Evolutionary conservation across 1,140 invertebrate genomes (phyloP).

Genomic region (Phymorhynchus buccinoides): DNA sequence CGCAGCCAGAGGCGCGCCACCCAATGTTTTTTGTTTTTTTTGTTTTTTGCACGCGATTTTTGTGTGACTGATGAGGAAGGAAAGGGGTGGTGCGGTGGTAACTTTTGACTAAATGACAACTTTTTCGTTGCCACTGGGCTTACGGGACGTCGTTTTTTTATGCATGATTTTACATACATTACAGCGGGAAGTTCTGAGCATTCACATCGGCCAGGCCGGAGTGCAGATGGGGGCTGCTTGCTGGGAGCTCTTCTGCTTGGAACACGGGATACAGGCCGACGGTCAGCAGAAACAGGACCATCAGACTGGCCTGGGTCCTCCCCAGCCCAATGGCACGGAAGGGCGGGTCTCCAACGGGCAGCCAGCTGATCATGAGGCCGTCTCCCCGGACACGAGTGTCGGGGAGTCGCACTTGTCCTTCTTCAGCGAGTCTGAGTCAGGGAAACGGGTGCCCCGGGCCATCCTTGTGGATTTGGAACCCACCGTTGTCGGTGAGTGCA

Average conservation of each 20-base stretch:
- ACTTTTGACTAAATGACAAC: not conserved
- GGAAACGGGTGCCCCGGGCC: constrained; percentile 88
- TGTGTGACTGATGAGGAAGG: too few species aligned
- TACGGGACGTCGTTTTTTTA: not conserved
- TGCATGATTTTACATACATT: too few species aligned
- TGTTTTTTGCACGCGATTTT: too few species aligned
- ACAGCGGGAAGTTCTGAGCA: constrained; percentile 81
- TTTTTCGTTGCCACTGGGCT: too few species aligned
- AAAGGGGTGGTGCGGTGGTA: too few species aligned
- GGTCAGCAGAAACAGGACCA: not conserved
- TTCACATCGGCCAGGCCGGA: constrained; percentile 80
- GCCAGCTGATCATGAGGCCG: not conserved
- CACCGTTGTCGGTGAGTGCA: constrained; percentile 86
- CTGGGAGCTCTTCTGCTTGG: constrained; percentile 82
- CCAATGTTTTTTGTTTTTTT: not conserved
- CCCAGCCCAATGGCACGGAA: not conserved
- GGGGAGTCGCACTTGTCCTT: constrained; percentile 21
- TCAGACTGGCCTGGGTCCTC: not conserved
- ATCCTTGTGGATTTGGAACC: constrained; percentile 89
- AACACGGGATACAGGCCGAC: constrained; percentile 11
- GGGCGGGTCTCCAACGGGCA: not conserved
- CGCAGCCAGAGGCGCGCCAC: not conserved
- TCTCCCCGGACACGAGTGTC: too few species aligned
- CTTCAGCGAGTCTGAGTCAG: constrained; percentile 74
- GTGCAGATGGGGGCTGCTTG: constrained; percentile 91